Conservation (phyloP, 1,140 invertebrate species). For the Adoxophyes honmai region DNA sequence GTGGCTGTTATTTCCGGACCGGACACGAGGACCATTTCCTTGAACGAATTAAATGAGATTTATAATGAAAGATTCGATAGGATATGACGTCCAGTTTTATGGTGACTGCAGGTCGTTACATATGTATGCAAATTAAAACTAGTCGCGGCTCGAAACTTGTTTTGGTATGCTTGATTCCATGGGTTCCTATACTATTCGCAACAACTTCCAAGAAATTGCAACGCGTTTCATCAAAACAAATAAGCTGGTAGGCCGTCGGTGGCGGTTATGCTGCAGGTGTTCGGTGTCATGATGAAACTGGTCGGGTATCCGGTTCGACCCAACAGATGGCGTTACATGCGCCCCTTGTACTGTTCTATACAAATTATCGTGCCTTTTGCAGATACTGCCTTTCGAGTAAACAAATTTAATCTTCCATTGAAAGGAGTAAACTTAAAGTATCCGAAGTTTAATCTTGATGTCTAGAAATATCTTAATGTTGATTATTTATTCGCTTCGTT, state of each 20-base stretch:
- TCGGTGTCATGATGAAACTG: slow-evolving; percentile 64
- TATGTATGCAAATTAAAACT: too few relatives aligned
- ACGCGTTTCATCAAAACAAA: slow-evolving; percentile 30
- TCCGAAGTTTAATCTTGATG: too few relatives aligned
- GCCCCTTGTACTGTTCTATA: slow-evolving; percentile 5
- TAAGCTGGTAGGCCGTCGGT: slow-evolving; percentile 23
- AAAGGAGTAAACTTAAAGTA: neutral
- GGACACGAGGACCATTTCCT: slow-evolving; percentile 5
- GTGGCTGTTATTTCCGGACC: slow-evolving; percentile 1
- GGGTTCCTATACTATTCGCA: neutral
- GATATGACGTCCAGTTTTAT: neutral
- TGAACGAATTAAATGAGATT: slow-evolving; percentile 11
- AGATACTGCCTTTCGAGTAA: neutral
- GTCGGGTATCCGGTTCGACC: slow-evolving; percentile 62
- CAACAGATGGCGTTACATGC: slow-evolving; percentile 60
- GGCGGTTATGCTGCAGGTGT: slow-evolving; percentile 60
- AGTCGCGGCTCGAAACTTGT: too few relatives aligned
- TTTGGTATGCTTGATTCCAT: too few relatives aligned
- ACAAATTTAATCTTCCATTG: slow-evolving; percentile 3
- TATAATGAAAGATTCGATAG: slow-evolving; percentile 1
- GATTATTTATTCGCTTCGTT: too few relatives aligned
- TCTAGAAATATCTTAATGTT: too few relatives aligned
- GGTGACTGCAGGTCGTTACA: too few relatives aligned
- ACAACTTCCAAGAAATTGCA: neutral
- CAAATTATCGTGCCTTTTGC: slow-evolving; percentile 8